phyloP scores from a whole-genome alignment of 1,140 invertebrate genomes.

The Orussus abietinus region DNA sequence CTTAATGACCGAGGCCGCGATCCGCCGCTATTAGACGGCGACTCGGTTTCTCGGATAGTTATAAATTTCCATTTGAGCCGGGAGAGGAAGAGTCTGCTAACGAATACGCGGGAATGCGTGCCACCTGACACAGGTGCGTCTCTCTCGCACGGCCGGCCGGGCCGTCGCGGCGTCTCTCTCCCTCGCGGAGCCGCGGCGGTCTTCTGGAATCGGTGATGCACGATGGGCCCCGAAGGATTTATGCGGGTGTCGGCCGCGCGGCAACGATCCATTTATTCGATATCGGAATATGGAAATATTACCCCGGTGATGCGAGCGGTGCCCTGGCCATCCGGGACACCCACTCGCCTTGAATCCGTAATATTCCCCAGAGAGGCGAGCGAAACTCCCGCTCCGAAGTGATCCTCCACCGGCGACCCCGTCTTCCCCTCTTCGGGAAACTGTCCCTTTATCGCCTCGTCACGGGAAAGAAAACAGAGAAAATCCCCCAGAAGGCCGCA shows the following conservation, averaged over 20 bases:
- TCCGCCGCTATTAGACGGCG: no score
- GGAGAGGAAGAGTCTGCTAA: no score
- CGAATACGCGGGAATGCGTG: no score
- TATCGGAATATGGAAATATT: slow-evolving; percentile 50
- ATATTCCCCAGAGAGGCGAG: slow-evolving; percentile 36
- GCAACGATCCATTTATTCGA: slow-evolving; percentile 47
- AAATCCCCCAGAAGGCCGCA: slow-evolving; percentile 29
- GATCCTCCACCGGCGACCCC: slow-evolving; percentile 26
- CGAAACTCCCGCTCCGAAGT: slow-evolving; percentile 17
- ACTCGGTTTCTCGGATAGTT: no score
- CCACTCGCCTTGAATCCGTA: slow-evolving; percentile 45
- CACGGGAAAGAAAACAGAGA: slow-evolving; percentile 23
- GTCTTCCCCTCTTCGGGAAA: slow-evolving; percentile 20
- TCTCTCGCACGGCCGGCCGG: no score
- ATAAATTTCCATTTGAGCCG: no score
- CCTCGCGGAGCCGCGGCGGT: no score
- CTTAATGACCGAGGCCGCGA: no score
- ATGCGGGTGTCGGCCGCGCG: slow-evolving; percentile 36
- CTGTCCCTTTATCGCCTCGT: slow-evolving; percentile 38
- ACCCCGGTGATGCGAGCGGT: slow-evolving; percentile 33
- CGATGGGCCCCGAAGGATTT: slow-evolving; percentile 39
- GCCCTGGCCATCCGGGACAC: slow-evolving; percentile 30
- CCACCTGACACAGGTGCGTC: no score
- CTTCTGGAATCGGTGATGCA: slow-evolving; percentile 37
- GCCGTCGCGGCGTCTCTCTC: no score